phyloP scores from a whole-genome alignment of 2,888 invertebrate species.

The Brachyopa scutellaris region DNA sequence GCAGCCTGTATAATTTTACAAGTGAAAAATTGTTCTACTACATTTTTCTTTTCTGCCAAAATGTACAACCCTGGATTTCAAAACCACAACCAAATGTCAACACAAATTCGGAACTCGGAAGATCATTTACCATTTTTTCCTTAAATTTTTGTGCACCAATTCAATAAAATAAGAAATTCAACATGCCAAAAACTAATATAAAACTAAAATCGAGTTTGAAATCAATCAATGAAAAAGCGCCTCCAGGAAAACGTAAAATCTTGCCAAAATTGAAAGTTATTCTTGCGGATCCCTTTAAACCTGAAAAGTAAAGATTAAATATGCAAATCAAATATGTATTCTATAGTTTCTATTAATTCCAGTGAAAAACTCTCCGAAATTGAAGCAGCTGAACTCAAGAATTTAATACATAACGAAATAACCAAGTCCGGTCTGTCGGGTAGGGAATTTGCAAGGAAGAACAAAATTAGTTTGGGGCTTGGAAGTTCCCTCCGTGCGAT shows the following conservation, averaged over 20 bases:
- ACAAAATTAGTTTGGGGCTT: slow-evolving; percentile 39
- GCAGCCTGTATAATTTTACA: too few relatives aligned
- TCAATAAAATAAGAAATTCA: neutral
- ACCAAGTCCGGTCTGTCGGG: neutral
- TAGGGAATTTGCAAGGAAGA: neutral
- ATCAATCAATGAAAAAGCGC: slow-evolving; percentile 10
- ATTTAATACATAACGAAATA: slow-evolving; percentile 12
- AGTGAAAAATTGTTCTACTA: too few relatives aligned
- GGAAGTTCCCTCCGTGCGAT: slow-evolving; percentile 35
- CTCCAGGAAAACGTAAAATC: slow-evolving; percentile 20
- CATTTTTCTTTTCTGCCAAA: too few relatives aligned
- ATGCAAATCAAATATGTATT: neutral
- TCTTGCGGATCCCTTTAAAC: slow-evolving; percentile 42
- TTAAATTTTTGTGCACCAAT: neutral
- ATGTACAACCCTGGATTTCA: too few relatives aligned
- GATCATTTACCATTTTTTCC: too few relatives aligned
- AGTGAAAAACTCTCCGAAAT: slow-evolving; percentile 9
- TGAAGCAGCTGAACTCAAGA: slow-evolving; percentile 1
- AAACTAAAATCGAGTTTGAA: slow-evolving; percentile 13
- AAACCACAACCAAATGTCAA: too few relatives aligned
- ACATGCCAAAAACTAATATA: slow-evolving; percentile 36
- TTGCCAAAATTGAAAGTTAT: slow-evolving; percentile 45
- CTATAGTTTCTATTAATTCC: neutral
- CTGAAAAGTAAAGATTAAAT: neutral
- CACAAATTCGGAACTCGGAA: too few relatives aligned